These are phyloP conservation scores for Zaprionus camerounensis DNA, from an alignment of 1,140 invertebrate genomes.

Conservation along the genomic window DNA sequence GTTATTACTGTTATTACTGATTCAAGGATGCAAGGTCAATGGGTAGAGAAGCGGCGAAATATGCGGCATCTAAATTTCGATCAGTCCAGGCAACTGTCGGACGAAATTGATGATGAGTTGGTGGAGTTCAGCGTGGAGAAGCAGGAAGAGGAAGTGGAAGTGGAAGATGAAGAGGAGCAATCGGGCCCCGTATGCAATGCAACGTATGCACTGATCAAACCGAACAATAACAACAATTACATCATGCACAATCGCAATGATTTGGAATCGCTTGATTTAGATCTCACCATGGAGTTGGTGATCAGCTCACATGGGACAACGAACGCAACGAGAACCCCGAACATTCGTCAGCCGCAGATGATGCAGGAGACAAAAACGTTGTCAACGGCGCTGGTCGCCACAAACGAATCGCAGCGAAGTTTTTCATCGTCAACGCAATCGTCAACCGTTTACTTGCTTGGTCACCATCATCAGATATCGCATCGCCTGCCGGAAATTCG, in stretches of 20 bases:
- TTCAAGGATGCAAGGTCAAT: slow-evolving; percentile 5
- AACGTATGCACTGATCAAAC: slow-evolving; percentile 19
- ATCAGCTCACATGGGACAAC: not conserved
- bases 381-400: slow-evolving; percentile 29
- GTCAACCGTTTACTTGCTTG: slow-evolving; percentile 38
- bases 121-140: not conserved
- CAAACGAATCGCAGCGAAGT: slow-evolving; percentile 53
- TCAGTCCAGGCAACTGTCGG: slow-evolving; percentile 32
- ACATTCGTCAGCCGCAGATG: not conserved
- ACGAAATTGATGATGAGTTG: slow-evolving; percentile 8
- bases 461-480: slow-evolving; percentile 17
- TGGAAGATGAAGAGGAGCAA: not conserved
- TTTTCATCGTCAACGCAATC: slow-evolving; percentile 50
- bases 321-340: not conserved
- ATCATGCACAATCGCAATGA: slow-evolving; percentile 40
- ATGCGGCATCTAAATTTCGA: slow-evolving; percentile 44
- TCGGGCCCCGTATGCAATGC: slow-evolving; percentile 15
- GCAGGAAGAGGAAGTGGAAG: not conserved
- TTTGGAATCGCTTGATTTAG: not conserved
- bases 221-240: slow-evolving; percentile 47
- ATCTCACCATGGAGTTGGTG: slow-evolving; percentile 7
- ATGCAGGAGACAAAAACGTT: not conserved
- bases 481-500: slow-evolving; percentile 40
- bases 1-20: not conserved
- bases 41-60: slow-evolving; percentile 35